These are phyloP conservation scores for Parthenolecanium corni DNA, from an alignment of 2,888 invertebrate species.

Conservation along the genomic window DNA sequence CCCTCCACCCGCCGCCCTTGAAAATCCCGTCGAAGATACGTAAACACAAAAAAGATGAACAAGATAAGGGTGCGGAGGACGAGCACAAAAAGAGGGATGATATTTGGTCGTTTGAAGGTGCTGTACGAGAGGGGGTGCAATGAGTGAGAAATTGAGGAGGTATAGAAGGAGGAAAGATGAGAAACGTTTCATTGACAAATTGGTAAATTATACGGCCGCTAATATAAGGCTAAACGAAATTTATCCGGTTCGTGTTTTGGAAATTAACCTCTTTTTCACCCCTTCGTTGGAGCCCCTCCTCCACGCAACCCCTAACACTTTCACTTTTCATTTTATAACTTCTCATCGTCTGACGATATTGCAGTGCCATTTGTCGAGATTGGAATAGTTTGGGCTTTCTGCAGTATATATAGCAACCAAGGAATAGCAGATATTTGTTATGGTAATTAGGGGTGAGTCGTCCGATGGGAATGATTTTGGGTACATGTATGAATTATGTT, in stretches of 20 bases:
- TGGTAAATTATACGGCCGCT: slow-evolving; percentile 29
- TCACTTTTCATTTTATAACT: not conserved
- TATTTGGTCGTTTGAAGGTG: no score
- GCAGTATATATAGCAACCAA: no score
- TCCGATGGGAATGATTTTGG: no score
- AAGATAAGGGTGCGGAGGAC: slow-evolving; percentile 21
- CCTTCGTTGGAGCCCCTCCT: not conserved
- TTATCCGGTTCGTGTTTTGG: slow-evolving; percentile 28
- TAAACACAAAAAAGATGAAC: slow-evolving; percentile 22
- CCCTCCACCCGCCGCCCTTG: not conserved
- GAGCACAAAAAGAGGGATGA: not conserved
- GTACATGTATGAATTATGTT: no score
- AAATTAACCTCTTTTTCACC: slow-evolving; percentile 19
- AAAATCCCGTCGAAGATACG: slow-evolving; percentile 10
- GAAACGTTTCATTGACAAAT: slow-evolving; percentile 26
- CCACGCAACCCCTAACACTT: not conserved
- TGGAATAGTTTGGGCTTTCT: no score
- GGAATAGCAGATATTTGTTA: no score
- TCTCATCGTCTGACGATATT: not conserved
- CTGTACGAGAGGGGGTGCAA: not conserved
- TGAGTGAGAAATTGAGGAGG: not conserved
- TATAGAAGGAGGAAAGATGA: slow-evolving; percentile 14
- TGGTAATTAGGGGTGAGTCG: no score
- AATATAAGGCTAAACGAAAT: slow-evolving; percentile 29
- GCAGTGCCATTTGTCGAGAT: no score